Evolutionary conservation across 2,888 invertebrate genomes (phyloP).

Genomic region (Biston stratarius): DNA sequence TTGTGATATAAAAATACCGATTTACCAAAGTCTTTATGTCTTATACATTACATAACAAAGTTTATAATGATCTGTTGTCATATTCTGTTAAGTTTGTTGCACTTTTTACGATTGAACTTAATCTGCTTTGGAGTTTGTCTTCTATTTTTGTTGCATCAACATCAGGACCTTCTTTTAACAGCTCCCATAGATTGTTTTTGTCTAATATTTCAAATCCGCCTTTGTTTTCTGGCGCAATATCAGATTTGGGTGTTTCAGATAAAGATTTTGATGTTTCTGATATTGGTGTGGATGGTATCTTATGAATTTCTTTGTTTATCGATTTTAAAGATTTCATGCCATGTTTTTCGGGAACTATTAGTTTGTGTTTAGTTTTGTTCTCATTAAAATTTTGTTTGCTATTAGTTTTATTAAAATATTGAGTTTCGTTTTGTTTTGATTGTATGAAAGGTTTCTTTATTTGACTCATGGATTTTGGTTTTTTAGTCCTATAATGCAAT

Average conservation of each 20-base stretch:
- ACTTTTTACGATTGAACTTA: conserved; percentile 62
- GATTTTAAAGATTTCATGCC: conserved; percentile 73
- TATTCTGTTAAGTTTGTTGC: conserved; percentile 60
- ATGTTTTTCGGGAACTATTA: conserved; percentile 56
- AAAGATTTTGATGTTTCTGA: conserved; percentile 82
- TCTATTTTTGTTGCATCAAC: conserved; percentile 68
- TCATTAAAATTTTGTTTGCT: conserved; percentile 47
- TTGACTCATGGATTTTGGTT: conserved; percentile 73
- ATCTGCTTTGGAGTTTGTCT: conserved; percentile 72
- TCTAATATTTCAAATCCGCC: conserved; percentile 86
- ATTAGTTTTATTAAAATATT: conserved; percentile 49
- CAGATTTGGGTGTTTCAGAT: conserved; percentile 61
- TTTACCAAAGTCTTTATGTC: conserved; percentile 78
- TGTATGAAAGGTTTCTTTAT: conserved; percentile 68
- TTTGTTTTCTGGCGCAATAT: conserved; percentile 81
- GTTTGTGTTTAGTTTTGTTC: conserved; percentile 67
- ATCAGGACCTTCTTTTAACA: conserved; percentile 85
- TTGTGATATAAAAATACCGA: conserved; percentile 82
- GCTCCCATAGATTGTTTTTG: conserved; percentile 87
- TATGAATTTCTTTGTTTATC: conserved; percentile 83
- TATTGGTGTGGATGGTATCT: conserved; percentile 77
- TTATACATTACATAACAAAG: conserved; percentile 81
- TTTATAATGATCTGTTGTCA: conserved; percentile 80
- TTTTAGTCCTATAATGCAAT: conserved; percentile 77
- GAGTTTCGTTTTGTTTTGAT: conserved; percentile 51